Evolutionary conservation across 2,113 vertebrate species (phyloP).

Genomic region (Burhinus bistriatus): DNA sequence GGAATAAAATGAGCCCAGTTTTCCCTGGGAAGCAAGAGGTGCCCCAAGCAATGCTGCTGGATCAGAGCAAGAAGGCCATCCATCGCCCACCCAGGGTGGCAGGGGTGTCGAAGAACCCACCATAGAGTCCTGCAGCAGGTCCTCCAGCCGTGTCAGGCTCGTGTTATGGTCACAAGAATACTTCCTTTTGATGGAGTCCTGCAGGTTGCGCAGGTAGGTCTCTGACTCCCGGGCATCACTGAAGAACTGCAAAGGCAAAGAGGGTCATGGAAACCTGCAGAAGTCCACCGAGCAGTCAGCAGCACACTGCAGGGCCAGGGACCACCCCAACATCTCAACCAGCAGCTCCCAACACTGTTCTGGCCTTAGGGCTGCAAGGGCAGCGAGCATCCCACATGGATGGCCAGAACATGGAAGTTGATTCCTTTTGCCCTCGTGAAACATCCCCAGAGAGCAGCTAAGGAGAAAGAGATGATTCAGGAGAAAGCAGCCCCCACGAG

Average conservation of each 20-base stretch:
- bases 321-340: neutral
- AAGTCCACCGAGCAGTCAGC: rapidly evolving
- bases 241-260: slow-evolving; percentile 80
- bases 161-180: slow-evolving; percentile 92
- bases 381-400: rapidly evolving
- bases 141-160: slow-evolving; percentile 89
- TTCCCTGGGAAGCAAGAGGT: neutral
- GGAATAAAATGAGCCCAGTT: rapidly evolving
- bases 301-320: neutral
- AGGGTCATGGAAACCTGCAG: neutral
- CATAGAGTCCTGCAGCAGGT: slow-evolving; percentile 98
- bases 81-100: neutral
- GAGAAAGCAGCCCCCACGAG: neutral
- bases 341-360: rapidly evolving
- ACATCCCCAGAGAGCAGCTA: neutral
- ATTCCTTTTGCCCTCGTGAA: neutral
- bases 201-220: slow-evolving; percentile 88
- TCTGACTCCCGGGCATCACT: slow-evolving; percentile 90
- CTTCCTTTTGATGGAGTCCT: slow-evolving; percentile 94
- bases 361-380: neutral
- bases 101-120: slow-evolving; percentile 70
- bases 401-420: neutral
- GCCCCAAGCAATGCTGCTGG: neutral
- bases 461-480: neutral
- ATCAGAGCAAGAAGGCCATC: neutral